Base-by-base conservation (phyloP, 2,888 invertebrate genomes). In the Schizaphis graminum region DNA sequence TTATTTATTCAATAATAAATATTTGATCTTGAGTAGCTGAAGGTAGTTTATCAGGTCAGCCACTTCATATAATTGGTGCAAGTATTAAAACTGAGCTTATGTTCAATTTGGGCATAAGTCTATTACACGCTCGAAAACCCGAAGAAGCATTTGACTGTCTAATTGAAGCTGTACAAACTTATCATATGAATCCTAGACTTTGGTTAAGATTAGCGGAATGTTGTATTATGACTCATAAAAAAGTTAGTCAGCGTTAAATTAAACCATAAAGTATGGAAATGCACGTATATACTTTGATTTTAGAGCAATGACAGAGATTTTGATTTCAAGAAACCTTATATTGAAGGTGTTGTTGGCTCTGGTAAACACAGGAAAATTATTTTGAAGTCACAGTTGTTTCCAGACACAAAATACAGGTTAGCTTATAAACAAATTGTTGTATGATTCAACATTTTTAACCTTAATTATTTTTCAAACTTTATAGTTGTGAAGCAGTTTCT, bases 121-220 rank as follows among this genome's bases (percentile, higher is more conserved):
- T 99, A 95, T 96, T 99, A 86, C 97, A 98, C 95, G 97, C 98
- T 61, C 97, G 97, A 94, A 97, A 98, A 95, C 97, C 98, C 0
- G 96, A 97, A 94, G 97, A 98, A 95, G 99, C 99, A 0, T 99
- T 99, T 96, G 98, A 98, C 95, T 98, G 98, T 96, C 97, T 99
- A 87, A 97, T 98, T 28, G 97, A 98, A 96, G 98, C 98, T 5
- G 97, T 98, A 0, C 97, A 98, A 95, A 97, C 98, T 94, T 98
- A 98, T 95, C 98, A 98, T 95, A 97, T 97, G 95, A 99, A 99
- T 96, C 98, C 99, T 8, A 96, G 98, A 94, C 96, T 99, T 85
- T 99, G 99, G 99, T 96, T 99, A 94, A 97, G 99, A 95, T 96
- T 99, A 95, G 99, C 99, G 0, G 99, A 99, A 96, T 98, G 99